Base-by-base conservation (phyloP, 2,888 invertebrate genomes). In the Tuberolachnus salignus region DNA sequence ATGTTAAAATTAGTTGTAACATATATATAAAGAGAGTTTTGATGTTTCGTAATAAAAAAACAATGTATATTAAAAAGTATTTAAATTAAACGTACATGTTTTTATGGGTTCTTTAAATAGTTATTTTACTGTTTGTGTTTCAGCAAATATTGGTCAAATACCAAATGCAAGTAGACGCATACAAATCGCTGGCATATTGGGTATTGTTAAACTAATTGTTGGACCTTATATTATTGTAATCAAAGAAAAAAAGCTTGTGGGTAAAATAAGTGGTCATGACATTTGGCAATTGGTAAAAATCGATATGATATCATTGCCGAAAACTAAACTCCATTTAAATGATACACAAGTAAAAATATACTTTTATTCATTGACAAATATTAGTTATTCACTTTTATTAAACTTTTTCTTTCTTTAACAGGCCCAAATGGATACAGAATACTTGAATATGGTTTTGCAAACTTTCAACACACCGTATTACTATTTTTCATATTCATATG, bases 401-500 rank as follows among this genome's bases (percentile, higher is more conserved):
- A 49, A 23, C 3, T 44, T 26, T 53, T 57, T 67, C 26, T 49
- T 80, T 80, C 67, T 80, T 80, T 84, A 84, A 42, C 87, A 92
- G 91, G 90, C 91, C 82, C 89, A 92, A 82, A 92, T 94, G 85
- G 97, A 98, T 86, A 90, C 89, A 81, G 88, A 89, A 8, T 98
- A 98, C 84, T 87, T 96, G 83, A 89, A 90, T 9, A 94, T 99
- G 94, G 84, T 98, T 14, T 92, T 93, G 80, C 88, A 89, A 80
- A 92, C 94, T 0, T 87, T 99, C 74, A 90, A 91, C 55, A 93
- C 94, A 1, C 94, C 95, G 1, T 91, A 91, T 83, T 94, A 94
- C 83, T 99, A 97, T 87, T 98, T 95, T 87, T 97, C 97, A 19
- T 94, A 95, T 84, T 92, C 94, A 1, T 95, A 95, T 84, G 98